Evolutionary conservation across 2,888 invertebrate species (phyloP), one percentile per base, ranked within the genome.

Genomic region (Ischnus inquisitorius): DNA sequence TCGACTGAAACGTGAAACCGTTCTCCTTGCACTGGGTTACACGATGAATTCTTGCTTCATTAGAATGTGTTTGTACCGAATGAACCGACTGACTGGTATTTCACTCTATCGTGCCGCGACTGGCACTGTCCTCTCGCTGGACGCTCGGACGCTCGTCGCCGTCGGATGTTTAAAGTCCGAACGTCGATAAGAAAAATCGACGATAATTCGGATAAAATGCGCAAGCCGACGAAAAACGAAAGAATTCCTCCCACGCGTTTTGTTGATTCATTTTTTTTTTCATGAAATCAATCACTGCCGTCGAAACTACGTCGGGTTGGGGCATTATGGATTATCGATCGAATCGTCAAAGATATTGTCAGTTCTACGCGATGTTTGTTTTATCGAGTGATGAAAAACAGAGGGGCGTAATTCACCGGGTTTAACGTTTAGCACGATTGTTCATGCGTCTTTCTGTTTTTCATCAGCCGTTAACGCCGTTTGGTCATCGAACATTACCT

Each of bases 1-100:
- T 65, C 64, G 8, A 72, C 39, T 71, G 80, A 78, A 46, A 67
- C 48, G 80, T 39, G 57, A 67, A 68, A 46, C 51, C 68, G 41
- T 57, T 54, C 69, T 65, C 54, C 54, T 72, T 68, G 28, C 43
- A 75, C 78, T 75, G 48, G 16, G 39, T 41, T 16, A 54, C 62
- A 62, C 54, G 22, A n/a, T 19, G 12, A 69, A 34, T 6, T 62
- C 62, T 69, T 62, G 68, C 69, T 25, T 80, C 75, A 43, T 64
- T 75, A 69, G 16, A 71, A 54, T 79, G 46, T 80, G 62, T 54
- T 62, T 67, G 41, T 16, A 22, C 12, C 14, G 51, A 57, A 41
- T 22, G 43, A 57, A 60, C 54, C 34, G 34, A 34, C 34, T 0
- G 34, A 34, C 34, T 34, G 8, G 34, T 34, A 34, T 34, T 68